These are phyloP conservation scores for Nasonovia ribisnigri DNA, from an alignment of 2,888 invertebrate species.

Conservation along the genomic window DNA sequence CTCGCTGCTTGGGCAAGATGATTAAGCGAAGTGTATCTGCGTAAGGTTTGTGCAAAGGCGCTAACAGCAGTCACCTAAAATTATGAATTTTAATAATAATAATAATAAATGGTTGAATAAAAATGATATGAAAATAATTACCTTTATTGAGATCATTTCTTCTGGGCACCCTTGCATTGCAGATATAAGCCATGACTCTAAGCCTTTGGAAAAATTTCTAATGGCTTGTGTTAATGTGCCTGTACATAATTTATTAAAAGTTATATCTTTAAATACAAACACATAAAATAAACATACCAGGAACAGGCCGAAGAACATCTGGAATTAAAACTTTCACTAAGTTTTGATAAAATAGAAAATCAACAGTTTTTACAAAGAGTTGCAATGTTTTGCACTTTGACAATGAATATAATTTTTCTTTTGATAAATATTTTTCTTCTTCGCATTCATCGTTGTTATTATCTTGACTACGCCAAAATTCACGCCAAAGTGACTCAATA, in stretches of 20 bases:
- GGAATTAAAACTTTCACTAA: conserved; percentile 96
- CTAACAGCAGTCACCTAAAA: conserved; percentile 81
- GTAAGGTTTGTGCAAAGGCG: conserved; percentile 92
- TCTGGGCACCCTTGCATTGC: conserved; percentile 88
- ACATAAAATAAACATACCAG: conserved; percentile 75
- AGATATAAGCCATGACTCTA: conserved; percentile 88
- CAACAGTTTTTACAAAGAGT: conserved; percentile 84
- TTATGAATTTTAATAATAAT: conserved; percentile 16
- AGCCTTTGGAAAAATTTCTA: conserved; percentile 91
- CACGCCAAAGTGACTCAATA: conserved; percentile 90
- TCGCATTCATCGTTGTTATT: conserved; percentile 84
- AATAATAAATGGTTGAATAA: background rate
- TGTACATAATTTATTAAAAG: conserved; percentile 68
- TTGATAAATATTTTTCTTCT: conserved; percentile 80
- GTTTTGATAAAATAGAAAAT: conserved; percentile 95
- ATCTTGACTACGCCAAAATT: conserved; percentile 90
- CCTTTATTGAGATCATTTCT: conserved; percentile 85
- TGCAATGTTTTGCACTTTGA: conserved; percentile 81
- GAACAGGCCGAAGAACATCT: conserved; percentile 94
- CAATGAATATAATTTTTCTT: conserved; percentile 79
- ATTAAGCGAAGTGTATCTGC: conserved; percentile 96
- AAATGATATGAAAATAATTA: conserved; percentile 69
- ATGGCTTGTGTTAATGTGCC: conserved; percentile 91
- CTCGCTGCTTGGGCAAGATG: conserved; percentile 96
- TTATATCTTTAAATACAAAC: conserved; percentile 18